phyloP scores from a whole-genome alignment of 2,113 vertebrate species.

The Hippopotamus amphibius region DNA sequence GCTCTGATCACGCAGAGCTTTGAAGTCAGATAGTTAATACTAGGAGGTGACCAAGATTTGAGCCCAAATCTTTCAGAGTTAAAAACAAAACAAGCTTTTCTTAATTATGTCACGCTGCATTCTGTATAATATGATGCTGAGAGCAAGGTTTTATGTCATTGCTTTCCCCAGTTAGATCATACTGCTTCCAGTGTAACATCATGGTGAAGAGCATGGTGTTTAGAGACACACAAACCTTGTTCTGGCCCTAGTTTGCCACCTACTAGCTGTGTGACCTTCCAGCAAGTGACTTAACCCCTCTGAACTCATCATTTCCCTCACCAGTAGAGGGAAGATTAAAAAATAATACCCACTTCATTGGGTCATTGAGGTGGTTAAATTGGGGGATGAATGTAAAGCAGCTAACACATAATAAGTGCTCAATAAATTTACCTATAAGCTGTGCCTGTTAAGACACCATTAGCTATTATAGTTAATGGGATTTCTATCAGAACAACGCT shows the following conservation, averaged over 20 bases:
- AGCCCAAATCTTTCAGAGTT: conserved; percentile 11
- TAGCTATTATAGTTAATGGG: neutral
- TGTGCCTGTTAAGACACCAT: neutral
- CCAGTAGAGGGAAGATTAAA: neutral
- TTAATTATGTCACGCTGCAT: neutral
- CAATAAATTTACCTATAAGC: neutral
- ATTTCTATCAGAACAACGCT: conserved; percentile 39
- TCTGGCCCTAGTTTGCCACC: neutral
- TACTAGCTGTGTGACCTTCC: neutral
- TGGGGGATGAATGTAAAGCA: neutral
- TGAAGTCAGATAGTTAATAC: neutral
- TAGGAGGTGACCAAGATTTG: neutral
- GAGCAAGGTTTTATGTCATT: neutral
- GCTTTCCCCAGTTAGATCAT: neutral
- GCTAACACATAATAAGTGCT: neutral
- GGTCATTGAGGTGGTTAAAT: conserved; percentile 6
- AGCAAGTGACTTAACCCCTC: neutral
- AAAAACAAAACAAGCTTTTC: neutral
- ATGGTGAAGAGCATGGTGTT: neutral
- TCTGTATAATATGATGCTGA: neutral
- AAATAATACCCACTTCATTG: neutral
- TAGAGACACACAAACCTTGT: neutral
- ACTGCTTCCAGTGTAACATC: neutral
- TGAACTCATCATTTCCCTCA: neutral
- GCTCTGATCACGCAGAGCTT: neutral